Evolutionary conservation across 2,797 vertebrate species (phyloP).

Genomic region (Danio jaintianensis): DNA sequence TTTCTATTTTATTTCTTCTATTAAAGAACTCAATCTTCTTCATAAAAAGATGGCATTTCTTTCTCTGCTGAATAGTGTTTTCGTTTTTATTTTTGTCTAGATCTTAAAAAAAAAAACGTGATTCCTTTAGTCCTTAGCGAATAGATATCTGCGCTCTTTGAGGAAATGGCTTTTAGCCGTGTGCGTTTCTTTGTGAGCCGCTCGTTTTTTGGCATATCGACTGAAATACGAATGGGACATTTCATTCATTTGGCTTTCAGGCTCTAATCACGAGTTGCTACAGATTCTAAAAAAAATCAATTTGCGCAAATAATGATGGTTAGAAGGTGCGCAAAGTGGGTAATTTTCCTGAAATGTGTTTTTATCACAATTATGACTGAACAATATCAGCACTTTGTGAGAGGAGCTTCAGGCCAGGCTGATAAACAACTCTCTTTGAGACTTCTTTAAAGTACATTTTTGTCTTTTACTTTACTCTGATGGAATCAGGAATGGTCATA

Average conservation of each 20-base stretch:
- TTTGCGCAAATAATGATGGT: constrained; percentile 42
- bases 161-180: constrained; percentile 5
- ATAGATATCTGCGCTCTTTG: constrained; percentile 3
- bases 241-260: constrained; percentile 45
- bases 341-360: constrained; percentile 43
- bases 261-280: constrained; percentile 4
- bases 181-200: not conserved
- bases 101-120: constrained; percentile 12
- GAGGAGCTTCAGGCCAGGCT: constrained; percentile 1
- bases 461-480: not conserved
- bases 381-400: constrained; percentile 9
- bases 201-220: constrained; percentile 2
- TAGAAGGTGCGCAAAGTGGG: constrained; percentile 41
- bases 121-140: constrained; percentile 12
- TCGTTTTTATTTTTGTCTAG: not conserved
- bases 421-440: not conserved
- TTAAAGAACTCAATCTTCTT: constrained; percentile 16
- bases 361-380: constrained; percentile 43
- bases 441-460: not conserved
- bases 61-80: not conserved
- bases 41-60: not conserved
- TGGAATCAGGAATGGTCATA: not conserved
- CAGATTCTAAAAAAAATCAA: constrained; percentile 45
- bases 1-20: constrained; percentile 13
- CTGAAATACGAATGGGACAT: not conserved